Percentiles rank a stretch among this genome's conserved stretches.
These are phyloP conservation scores for Leptodactylus fallax DNA, from an alignment of 2,797 vertebrate species.

Conservation along the genomic window DNA sequence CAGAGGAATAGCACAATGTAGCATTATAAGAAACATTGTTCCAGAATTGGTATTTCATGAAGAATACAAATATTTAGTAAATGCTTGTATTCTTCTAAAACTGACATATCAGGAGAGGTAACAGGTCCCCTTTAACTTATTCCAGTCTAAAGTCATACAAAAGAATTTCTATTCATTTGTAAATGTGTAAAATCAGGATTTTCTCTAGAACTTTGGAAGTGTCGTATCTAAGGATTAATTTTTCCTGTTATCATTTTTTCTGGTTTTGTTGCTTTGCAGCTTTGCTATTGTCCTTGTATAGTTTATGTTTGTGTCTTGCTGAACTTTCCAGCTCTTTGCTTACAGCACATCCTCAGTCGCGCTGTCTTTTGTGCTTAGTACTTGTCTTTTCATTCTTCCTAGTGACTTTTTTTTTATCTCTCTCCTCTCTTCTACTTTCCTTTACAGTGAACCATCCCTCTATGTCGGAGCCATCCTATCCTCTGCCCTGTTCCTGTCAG, in stretches of 20 bases:
- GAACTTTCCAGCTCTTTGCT: not conserved
- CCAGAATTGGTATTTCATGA: no score
- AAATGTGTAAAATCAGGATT: no score
- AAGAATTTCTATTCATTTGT: no score
- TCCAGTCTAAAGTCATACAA: no score
- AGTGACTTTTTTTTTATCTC: not conserved
- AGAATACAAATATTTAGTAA: no score
- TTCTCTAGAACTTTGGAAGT: no score
- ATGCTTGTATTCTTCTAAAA: no score
- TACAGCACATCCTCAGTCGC: not conserved
- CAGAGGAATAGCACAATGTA: not conserved
- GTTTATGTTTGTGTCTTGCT: not conserved
- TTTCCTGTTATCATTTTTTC: not conserved
- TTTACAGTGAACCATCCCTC: constrained; percentile 65
- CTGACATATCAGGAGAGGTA: no score
- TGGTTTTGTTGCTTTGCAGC: not conserved
- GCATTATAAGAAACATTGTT: no score
- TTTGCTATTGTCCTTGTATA: not conserved
- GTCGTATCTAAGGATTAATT: not conserved
- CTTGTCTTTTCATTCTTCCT: not conserved
- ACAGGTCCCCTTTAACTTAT: no score
- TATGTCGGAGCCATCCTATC: not conserved
- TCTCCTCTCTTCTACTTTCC: not conserved
- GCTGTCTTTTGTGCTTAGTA: not conserved
- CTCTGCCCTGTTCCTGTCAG: constrained; percentile 57